Base-by-base conservation (phyloP, 2,888 invertebrate species). In the Drosophila atripex region DNA sequence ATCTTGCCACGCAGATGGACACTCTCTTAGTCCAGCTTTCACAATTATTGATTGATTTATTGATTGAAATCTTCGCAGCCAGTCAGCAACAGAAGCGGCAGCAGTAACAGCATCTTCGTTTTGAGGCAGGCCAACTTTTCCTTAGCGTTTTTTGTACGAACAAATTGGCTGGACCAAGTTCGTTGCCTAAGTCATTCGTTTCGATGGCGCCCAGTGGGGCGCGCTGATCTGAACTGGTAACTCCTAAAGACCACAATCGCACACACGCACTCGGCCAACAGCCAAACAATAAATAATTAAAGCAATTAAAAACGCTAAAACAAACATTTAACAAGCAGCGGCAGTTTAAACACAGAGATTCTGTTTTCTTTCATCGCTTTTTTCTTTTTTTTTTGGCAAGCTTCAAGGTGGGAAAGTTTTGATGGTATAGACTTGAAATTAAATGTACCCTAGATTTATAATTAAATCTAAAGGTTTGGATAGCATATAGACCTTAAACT, bases 221-320 rank as follows among this genome's bases (percentile, higher is more conserved):
- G 86, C 38, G 53, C 47, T 60, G 46, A 60, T 41, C 59, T 54
- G 58, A 69, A 64, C 64, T 64, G 64, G 65, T 51, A 69, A 52
- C 46, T 59, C 49, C 43, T 47, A 49, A 60, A 60, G 25, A 5
- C 8, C 53, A 49, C 47, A 60, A 30, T 35, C 30, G 61, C 32
- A 47, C 25, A 21, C 12, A 38, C 52, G 32, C 41, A 43, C 18
- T 12, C 47, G 18, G 46, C 28, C 47, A 45, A 35, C 61, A 78
- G 65, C 80, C 85, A 78, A 86, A 88, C 89, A 89, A 89, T 89
- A 89, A 89, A 89, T 89, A 86, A 88, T 79, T 80, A 75, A 82
- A 77, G 79, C 89, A 89, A 89, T 89, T 89, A 89, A 89, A 82
- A 89, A 77, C 76, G 74, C 84, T 80, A 88, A 88, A 88, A 86